A percentile compares a stretch with the other conserved stretches of the same genome.
Conservation (phyloP, 2,888 invertebrate genomes). For the Platycnemis pennipes region DNA sequence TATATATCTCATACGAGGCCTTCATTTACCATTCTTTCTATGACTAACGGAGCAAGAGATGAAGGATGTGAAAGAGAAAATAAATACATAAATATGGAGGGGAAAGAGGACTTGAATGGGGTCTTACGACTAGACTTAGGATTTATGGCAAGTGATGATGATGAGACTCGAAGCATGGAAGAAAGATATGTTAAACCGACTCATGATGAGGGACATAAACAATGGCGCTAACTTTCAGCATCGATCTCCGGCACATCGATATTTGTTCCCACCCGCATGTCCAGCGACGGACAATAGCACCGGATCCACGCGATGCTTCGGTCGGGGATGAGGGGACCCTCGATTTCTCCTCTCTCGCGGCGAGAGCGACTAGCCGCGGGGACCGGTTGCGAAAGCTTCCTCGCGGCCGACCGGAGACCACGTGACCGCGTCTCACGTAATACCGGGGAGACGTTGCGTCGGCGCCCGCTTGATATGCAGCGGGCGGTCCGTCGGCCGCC, state of each 20-base stretch:
- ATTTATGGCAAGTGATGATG: too few species aligned
- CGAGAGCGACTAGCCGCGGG: not conserved
- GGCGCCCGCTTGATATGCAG: not conserved
- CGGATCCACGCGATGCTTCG: not conserved
- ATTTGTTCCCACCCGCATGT: not conserved
- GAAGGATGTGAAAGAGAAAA: too few species aligned
- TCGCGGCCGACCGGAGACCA: not conserved
- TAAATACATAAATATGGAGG: too few species aligned
- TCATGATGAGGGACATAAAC: too few species aligned
- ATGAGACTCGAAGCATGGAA: too few species aligned
- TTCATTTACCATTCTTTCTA: too few species aligned
- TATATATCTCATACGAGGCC: too few species aligned
- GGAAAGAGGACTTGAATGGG: too few species aligned
- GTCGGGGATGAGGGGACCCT: not conserved
- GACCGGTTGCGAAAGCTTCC: not conserved
- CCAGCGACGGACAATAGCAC: not conserved
- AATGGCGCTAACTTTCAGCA: too few species aligned
- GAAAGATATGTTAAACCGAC: too few species aligned
- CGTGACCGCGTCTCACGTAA: constrained; percentile 21
- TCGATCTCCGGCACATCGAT: not conserved
- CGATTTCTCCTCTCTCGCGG: not conserved
- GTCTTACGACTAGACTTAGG: too few species aligned
- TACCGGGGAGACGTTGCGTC: not conserved
- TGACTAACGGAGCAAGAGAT: too few species aligned
- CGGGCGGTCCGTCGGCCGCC: not conserved